A percentile compares a stretch with the other conserved stretches of the same genome.
Conservation (phyloP, 2,888 invertebrate genomes). For the Temnothorax ravouxi region DNA sequence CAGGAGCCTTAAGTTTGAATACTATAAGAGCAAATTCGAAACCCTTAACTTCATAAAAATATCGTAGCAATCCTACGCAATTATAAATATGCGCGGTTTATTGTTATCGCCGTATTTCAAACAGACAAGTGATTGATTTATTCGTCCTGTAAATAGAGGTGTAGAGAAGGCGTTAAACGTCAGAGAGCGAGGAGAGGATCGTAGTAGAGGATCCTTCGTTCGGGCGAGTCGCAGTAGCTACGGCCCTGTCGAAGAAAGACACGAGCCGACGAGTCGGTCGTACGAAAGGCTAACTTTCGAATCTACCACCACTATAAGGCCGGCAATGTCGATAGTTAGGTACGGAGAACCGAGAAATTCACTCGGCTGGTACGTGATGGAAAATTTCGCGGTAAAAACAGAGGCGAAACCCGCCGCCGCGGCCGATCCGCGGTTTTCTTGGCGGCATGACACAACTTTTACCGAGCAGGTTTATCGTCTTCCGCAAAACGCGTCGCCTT, state of each 20-base stretch:
- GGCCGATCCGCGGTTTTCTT: slow-evolving; percentile 36
- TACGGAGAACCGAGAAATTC: slow-evolving; percentile 79
- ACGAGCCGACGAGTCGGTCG: slow-evolving; percentile 72
- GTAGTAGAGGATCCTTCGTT: not conserved
- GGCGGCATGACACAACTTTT: slow-evolving; percentile 28
- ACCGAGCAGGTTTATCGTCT: slow-evolving; percentile 33
- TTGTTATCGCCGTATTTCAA: not conserved
- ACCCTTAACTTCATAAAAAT: not conserved
- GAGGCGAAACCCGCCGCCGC: slow-evolving; percentile 56
- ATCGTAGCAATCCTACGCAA: too few species aligned
- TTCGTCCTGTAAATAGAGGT: not conserved
- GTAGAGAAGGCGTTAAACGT: not conserved
- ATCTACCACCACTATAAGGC: slow-evolving; percentile 75
- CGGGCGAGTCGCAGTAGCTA: slow-evolving; percentile 62
- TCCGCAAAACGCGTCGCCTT: slow-evolving; percentile 27
- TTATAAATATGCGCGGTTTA: not conserved
- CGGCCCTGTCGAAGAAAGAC: slow-evolving; percentile 79
- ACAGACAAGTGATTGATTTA: not conserved
- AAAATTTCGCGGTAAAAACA: slow-evolving; percentile 78
- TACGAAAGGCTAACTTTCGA: slow-evolving; percentile 80
- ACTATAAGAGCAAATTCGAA: not conserved
- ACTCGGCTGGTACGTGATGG: slow-evolving; percentile 76
- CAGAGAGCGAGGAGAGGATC: not conserved
- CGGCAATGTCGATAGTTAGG: slow-evolving; percentile 60
- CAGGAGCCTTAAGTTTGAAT: too few species aligned